These are phyloP conservation scores for Drosophila kepulauana DNA, from an alignment of 1,140 invertebrate species.

Conservation along the genomic window DNA sequence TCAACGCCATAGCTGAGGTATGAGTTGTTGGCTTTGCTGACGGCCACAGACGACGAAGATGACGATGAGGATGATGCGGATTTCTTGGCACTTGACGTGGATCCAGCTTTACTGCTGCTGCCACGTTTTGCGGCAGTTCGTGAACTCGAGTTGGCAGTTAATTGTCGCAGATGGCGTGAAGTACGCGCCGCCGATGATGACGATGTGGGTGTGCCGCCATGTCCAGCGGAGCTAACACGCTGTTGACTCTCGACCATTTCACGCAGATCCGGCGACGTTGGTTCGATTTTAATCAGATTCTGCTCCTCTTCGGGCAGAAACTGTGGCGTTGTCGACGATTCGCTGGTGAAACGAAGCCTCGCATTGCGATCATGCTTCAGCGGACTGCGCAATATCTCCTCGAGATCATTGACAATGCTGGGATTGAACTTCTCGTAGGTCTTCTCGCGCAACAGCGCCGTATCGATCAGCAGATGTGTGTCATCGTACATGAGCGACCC, in stretches of 20 bases:
- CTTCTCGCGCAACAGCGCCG: conserved; percentile 63
- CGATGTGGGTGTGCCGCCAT: conserved; percentile 36
- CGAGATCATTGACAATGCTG: conserved; percentile 80
- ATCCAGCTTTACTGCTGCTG: conserved; percentile 17
- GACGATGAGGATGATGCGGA: conserved; percentile 2
- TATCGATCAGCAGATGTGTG: conserved; percentile 69
- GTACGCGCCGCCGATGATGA: conserved; percentile 58
- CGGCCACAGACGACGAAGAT: conserved; percentile 7
- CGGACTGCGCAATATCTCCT: conserved; percentile 83
- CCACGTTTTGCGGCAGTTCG: conserved; percentile 46
- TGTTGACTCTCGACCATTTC: conserved; percentile 75
- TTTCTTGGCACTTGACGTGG: conserved; percentile 42
- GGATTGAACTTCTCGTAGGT: conserved; percentile 78
- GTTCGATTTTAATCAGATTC: conserved; percentile 79
- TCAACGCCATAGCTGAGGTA: conserved; percentile 70
- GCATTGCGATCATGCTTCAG: conserved; percentile 70
- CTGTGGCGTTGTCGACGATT: conserved; percentile 74
- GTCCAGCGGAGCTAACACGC: conserved; percentile 30
- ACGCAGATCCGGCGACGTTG: conserved; percentile 73
- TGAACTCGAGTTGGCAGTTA: conserved; percentile 47
- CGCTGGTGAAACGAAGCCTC: conserved; percentile 73
- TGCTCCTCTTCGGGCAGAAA: conserved; percentile 74
- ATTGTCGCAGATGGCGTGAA: conserved; percentile 62
- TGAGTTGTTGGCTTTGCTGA: conserved; percentile 47
- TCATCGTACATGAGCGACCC: conserved; percentile 72